phyloP scores from a whole-genome alignment of 2,797 vertebrate species.

The Leuciscus waleckii region DNA sequence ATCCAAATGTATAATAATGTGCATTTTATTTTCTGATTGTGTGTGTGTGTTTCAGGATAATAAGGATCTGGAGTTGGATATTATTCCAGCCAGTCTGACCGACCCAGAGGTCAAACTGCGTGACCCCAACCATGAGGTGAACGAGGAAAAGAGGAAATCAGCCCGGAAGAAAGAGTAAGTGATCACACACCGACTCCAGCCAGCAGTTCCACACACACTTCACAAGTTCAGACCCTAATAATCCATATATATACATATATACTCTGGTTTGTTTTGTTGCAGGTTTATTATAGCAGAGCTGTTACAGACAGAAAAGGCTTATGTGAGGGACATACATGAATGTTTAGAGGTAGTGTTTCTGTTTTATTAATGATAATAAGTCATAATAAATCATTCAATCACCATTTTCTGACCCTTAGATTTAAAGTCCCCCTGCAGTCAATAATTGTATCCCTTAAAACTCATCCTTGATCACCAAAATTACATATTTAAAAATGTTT shows the following conservation, averaged over 20 bases:
- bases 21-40: neutral
- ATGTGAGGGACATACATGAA: constrained; percentile 94
- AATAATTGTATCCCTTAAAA: too few species aligned
- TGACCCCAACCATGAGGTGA: constrained; percentile 93
- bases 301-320: constrained; percentile 96
- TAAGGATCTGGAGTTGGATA: constrained; percentile 95
- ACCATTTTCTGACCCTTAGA: neutral
- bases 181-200: neutral
- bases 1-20: neutral
- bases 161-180: constrained; percentile 97
- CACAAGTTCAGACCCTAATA: neutral
- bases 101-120: constrained; percentile 93
- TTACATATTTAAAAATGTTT: too few species aligned
- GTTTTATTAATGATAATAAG: neutral
- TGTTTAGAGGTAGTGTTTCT: constrained; percentile 88
- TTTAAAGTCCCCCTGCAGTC: too few species aligned
- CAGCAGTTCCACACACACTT: neutral
- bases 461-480: too few species aligned
- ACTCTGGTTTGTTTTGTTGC: constrained; percentile 41
- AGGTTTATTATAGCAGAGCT: constrained; percentile 99
- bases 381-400: neutral
- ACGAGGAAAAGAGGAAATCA: constrained; percentile 97
- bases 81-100: constrained; percentile 93
- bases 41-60: constrained; percentile 81
- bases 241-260: neutral